Percentiles rank a stretch among this genome's conserved stretches.
These are phyloP conservation scores for Pocillopora meandrina DNA, from an alignment of 92 coral and sea anemone species.

Conservation along the genomic window DNA sequence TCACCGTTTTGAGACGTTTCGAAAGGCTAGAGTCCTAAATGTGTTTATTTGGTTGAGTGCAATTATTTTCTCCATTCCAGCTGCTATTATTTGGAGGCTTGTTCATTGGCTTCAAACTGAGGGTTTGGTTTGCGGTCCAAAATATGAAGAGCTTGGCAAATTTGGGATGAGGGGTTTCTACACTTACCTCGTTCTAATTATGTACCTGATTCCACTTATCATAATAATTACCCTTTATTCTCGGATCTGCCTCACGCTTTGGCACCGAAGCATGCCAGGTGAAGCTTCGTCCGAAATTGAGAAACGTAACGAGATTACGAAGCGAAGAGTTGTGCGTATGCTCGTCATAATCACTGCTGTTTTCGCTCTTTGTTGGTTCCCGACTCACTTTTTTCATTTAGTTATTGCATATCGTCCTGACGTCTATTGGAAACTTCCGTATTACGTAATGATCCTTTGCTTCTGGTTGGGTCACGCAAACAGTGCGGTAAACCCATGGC, in stretches of 20 bases:
- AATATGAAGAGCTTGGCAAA: neutral
- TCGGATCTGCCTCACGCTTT: slow-evolving; percentile 58
- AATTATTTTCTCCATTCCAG: slow-evolving; percentile 13
- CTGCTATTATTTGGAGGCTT: neutral
- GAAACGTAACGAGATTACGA: slow-evolving; percentile 55
- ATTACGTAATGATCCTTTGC: slow-evolving; percentile 27
- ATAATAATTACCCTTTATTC: slow-evolving; percentile 52
- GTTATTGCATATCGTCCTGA: slow-evolving; percentile 42
- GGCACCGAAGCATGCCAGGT: slow-evolving; percentile 75
- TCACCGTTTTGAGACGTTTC: slow-evolving; percentile 8
- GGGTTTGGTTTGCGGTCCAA: neutral
- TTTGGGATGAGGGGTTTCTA: neutral
- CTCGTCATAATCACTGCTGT: slow-evolving; percentile 60
- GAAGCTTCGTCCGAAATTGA: slow-evolving; percentile 25
- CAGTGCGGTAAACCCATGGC: slow-evolving; percentile 80
- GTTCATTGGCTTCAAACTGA: neutral
- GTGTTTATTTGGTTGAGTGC: slow-evolving; percentile 24
- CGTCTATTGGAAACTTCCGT: slow-evolving; percentile 33
- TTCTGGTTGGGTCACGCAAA: slow-evolving; percentile 77
- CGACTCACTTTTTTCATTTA: slow-evolving; percentile 64
- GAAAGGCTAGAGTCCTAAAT: slow-evolving; percentile 5
- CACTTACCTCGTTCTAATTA: slow-evolving; percentile 38
- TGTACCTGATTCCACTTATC: slow-evolving; percentile 63
- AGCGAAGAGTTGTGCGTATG: slow-evolving; percentile 68
- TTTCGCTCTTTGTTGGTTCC: slow-evolving; percentile 81